Conservation (phyloP, 2,888 invertebrate species). For the Agrotis exclamationis region DNA sequence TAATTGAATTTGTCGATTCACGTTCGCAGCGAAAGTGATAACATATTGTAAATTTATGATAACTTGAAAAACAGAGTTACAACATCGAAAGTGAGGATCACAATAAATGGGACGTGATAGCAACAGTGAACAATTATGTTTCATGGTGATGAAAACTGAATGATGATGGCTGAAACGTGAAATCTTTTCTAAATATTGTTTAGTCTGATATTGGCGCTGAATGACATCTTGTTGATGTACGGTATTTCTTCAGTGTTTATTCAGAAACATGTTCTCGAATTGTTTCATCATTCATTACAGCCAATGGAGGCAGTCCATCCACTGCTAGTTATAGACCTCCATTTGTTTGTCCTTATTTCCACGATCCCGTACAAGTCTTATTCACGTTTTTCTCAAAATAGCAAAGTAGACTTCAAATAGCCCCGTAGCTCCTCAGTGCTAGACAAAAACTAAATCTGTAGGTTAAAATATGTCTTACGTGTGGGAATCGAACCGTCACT, state of each 20-base stretch:
- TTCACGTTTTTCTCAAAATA: no score
- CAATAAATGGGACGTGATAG: slow-evolving; percentile 42
- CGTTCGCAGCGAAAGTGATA: slow-evolving; percentile 30
- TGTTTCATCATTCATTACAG: no score
- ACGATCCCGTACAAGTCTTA: no score
- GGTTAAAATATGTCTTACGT: not conserved
- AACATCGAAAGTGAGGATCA: slow-evolving; percentile 48
- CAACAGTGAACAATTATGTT: slow-evolving; percentile 18
- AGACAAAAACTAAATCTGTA: not conserved
- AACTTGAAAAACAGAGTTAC: slow-evolving; percentile 15
- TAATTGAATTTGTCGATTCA: not conserved
- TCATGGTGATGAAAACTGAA: slow-evolving; percentile 7
- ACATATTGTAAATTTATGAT: not conserved
- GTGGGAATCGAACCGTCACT: not conserved
- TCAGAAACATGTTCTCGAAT: no score
- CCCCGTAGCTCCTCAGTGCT: no score
- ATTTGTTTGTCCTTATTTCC: no score
- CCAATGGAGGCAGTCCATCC: no score
- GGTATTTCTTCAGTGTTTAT: not conserved
- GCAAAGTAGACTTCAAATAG: no score
- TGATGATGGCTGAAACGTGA: not conserved
- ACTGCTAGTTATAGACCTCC: no score
- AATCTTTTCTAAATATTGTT: not conserved
- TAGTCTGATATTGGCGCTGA: not conserved
- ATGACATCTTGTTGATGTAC: not conserved